These are phyloP conservation scores for Spea hammondii DNA, from an alignment of 2,797 vertebrate species.

Conservation along the genomic window DNA sequence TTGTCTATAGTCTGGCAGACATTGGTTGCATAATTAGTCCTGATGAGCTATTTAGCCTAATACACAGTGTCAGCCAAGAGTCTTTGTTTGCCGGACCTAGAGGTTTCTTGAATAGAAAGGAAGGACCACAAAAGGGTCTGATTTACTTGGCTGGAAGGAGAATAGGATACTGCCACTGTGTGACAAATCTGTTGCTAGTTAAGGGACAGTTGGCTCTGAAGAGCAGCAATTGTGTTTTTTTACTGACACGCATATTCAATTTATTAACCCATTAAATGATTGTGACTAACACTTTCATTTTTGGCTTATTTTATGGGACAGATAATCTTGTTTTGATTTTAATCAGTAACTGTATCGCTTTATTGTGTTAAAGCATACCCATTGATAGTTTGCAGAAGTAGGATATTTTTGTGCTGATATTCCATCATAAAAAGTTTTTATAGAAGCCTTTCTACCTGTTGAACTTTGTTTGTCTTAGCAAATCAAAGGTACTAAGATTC, in stretches of 20 bases:
- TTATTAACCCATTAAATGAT: not conserved
- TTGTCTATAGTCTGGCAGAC: constrained; percentile 34
- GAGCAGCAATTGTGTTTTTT: not conserved
- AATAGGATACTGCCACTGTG: constrained; percentile 24
- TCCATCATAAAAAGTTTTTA: no score
- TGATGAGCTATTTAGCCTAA: constrained; percentile 42
- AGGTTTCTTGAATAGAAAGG: constrained; percentile 23
- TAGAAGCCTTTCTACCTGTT: no score
- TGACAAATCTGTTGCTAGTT: constrained; percentile 26
- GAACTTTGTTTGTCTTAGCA: no score
- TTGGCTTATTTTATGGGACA: no score
- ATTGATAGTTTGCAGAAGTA: no score
- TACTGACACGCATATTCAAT: not conserved
- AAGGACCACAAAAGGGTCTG: constrained; percentile 11
- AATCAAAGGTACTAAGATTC: no score
- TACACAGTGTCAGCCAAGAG: constrained; percentile 38
- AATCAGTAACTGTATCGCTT: no score
- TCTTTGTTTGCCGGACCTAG: constrained; percentile 21
- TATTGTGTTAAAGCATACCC: no score
- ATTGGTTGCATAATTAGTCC: constrained; percentile 37
- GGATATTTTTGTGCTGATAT: no score
- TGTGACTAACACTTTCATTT: no score
- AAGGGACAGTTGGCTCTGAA: not conserved
- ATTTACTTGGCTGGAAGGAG: constrained; percentile 26
- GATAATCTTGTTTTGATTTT: no score